Base-by-base conservation (phyloP, 1,140 invertebrate genomes). In the Euborellia annulipes region DNA sequence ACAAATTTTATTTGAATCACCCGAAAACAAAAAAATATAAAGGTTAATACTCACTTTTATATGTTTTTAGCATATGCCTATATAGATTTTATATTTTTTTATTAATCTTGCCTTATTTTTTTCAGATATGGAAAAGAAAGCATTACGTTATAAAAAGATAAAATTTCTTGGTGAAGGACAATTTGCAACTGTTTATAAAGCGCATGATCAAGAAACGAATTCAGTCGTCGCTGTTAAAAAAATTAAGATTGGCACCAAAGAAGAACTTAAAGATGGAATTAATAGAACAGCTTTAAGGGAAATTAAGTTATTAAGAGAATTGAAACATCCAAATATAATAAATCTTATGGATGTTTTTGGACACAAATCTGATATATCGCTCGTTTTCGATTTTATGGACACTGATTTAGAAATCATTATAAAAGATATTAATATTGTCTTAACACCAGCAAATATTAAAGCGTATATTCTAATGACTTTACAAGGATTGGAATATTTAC, bases 181-280 rank as follows among this genome's bases (percentile, higher is more conserved):
- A 86, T 99, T 98, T 76, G 95, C 95, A 45, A 98, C 92, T 23
- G 95, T 98, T n/a, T 98, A 95, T 59, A 96, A 97, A 73, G 95
- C 95, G 9, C 82, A 78, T 61, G 92, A 98, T 68, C 67, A 75
- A 2, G 74, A 82, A 59, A 80, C 78, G 13, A 82, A 82, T 54
- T 76, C 72, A 56, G 93, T 98, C 57, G 95, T 98, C 37, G 95
- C 95, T 50, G 92, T 98, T 0, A 98, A 98, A 70, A 98, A 85
- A 80, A 98, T 98, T 39, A 98, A 99, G 79, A 72, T 97, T 46
- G 94, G 94, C 13, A 91, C 85, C 47, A 71, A 86, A 54, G 73
- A 82, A 39, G 96, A 99, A 66, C 90, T 89, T 36, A 80, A 82
- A 54, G 95, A 98, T 79, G 96, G 96, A 4, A 95, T 99, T 21